Percentiles rank a stretch among this genome's conserved stretches.
Evolutionary conservation across 2,113 vertebrate genomes (phyloP).

Genomic region (Neogale vison): DNA sequence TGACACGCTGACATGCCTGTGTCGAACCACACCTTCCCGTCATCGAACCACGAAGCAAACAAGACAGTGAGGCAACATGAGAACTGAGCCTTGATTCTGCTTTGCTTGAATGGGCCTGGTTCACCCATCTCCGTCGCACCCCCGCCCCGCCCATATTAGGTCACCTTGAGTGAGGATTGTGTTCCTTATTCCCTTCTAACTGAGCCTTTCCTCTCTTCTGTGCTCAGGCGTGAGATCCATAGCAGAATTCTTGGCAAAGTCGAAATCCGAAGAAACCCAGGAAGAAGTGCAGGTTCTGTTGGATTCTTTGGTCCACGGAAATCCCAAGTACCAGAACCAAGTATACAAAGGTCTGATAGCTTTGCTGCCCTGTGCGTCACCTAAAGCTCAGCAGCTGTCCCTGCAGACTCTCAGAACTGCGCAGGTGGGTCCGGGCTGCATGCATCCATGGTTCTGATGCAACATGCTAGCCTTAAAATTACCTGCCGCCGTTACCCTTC

Average conservation of each 20-base stretch:
- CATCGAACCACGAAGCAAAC: neutral
- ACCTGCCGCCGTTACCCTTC: neutral
- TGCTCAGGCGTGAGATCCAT: slow-evolving; percentile 85
- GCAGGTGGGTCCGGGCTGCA: slow-evolving; percentile 83
- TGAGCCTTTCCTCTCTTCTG: slow-evolving; percentile 47
- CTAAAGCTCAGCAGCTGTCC: slow-evolving; percentile 85
- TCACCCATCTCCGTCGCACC: neutral
- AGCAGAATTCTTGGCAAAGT: slow-evolving; percentile 85
- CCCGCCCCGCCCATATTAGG: neutral
- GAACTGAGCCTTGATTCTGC: neutral
- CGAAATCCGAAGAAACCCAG: slow-evolving; percentile 84
- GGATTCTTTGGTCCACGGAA: slow-evolving; percentile 85
- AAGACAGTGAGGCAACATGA: neutral
- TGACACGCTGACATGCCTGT: neutral
- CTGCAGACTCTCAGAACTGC: slow-evolving; percentile 83
- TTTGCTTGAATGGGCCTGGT: neutral
- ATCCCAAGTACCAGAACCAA: slow-evolving; percentile 89
- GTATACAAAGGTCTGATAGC: slow-evolving; percentile 88
- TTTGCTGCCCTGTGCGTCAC: slow-evolving; percentile 82
- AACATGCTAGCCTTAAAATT: neutral
- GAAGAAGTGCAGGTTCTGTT: slow-evolving; percentile 83
- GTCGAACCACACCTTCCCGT: neutral
- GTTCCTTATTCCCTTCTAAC: neutral
- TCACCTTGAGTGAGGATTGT: neutral
- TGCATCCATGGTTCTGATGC: neutral